Evolutionary conservation across 2,113 vertebrate genomes (phyloP).

Genomic region (Stigmatopora argus): DNA sequence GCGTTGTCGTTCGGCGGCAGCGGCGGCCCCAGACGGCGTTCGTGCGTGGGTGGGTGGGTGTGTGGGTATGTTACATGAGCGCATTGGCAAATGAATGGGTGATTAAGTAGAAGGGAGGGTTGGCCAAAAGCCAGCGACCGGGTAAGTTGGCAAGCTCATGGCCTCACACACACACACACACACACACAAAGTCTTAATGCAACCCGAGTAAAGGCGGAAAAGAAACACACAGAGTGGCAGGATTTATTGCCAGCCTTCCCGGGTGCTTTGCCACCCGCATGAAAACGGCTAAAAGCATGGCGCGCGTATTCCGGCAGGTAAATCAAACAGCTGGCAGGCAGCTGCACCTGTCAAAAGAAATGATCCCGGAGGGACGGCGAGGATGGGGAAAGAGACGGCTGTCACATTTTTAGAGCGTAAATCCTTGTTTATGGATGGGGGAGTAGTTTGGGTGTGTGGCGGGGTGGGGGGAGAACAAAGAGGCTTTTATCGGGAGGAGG

Average conservation of each 20-base stretch:
- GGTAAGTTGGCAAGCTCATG: conserved; percentile 24
- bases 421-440: not conserved
- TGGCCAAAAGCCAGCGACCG: conserved; percentile 40
- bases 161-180: conserved; percentile 11
- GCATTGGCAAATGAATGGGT: conserved; percentile 11
- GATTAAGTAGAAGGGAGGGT: conserved; percentile 9
- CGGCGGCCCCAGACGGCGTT: too few species aligned
- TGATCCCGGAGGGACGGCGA: conserved; percentile 8
- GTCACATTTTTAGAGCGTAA: conserved; percentile 2
- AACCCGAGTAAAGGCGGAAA: not conserved
- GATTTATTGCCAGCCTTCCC: not conserved
- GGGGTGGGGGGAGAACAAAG: not conserved
- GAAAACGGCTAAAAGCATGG: conserved; percentile 7
- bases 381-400: not conserved
- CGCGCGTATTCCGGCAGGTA: conserved; percentile 3
- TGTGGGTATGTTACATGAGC: conserved; percentile 9
- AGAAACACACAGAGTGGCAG: not conserved
- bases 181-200: not conserved
- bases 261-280: not conserved
- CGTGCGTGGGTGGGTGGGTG: conserved; percentile 28
- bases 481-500: not conserved
- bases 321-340: conserved; percentile 13
- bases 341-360: conserved; percentile 16
- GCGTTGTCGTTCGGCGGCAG: conserved; percentile 49
- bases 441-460: conserved; percentile 3